Conservation (phyloP, 2,113 vertebrate species). For the Melospiza melodia region DNA sequence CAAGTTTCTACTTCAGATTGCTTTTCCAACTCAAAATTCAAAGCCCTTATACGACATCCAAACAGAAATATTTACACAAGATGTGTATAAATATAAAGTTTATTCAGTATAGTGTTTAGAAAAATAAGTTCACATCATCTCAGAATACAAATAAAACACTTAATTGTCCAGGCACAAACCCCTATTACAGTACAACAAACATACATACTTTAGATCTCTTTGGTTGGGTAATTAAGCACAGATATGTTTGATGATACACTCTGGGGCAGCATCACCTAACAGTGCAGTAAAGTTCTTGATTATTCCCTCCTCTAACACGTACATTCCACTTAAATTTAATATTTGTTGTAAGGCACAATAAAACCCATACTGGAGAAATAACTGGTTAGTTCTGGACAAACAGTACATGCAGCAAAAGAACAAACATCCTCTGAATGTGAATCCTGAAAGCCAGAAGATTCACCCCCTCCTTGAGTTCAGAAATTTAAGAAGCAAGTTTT, state of each 20-base stretch:
- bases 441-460: slow-evolving; percentile 70
- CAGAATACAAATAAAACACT: slow-evolving; percentile 95
- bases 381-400: slow-evolving; percentile 74
- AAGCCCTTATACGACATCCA: neutral
- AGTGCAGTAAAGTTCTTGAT: slow-evolving; percentile 75
- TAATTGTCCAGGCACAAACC: slow-evolving; percentile 85
- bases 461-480: slow-evolving; percentile 69
- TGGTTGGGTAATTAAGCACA: slow-evolving; percentile 90
- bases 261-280: slow-evolving; percentile 76
- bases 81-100: slow-evolving; percentile 99
- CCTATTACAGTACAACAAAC: slow-evolving; percentile 86
- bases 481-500: slow-evolving; percentile 67
- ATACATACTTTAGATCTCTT: slow-evolving; percentile 86
- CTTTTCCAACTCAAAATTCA: neutral
- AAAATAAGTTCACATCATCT: slow-evolving; percentile 99
- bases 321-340: slow-evolving; percentile 71
- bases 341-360: slow-evolving; percentile 82
- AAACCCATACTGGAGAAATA: slow-evolving; percentile 71
- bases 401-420: slow-evolving; percentile 78
- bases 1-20: neutral
- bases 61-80: slow-evolving; percentile 36
- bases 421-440: slow-evolving; percentile 62
- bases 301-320: slow-evolving; percentile 67
- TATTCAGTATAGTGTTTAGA: slow-evolving; percentile 99
- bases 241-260: slow-evolving; percentile 76